These are phyloP conservation scores for Panopea generosa DNA, from an alignment of 2,888 invertebrate species.

Conservation along the genomic window DNA sequence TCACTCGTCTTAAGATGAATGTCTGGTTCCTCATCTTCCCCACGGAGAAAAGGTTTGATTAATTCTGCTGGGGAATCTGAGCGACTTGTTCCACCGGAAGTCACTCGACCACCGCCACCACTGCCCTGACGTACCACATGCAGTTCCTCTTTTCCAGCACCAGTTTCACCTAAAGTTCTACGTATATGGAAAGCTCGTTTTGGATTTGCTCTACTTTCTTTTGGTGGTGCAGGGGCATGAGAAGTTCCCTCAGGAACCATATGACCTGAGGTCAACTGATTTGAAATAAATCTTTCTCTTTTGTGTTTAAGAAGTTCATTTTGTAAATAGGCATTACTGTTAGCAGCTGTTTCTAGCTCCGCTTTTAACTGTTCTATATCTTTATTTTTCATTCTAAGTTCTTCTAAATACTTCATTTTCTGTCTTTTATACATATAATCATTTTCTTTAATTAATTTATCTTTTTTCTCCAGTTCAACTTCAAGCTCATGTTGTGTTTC, in stretches of 20 bases:
- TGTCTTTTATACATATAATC: conserved; percentile 74
- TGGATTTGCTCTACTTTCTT: conserved; percentile 63
- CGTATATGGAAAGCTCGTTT: conserved; percentile 58
- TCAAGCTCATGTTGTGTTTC: conserved; percentile 64
- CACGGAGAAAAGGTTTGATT: conserved; percentile 70
- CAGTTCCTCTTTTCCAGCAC: conserved; percentile 43
- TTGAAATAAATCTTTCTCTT: conserved; percentile 51
- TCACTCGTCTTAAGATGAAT: conserved; percentile 60
- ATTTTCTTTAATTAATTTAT: conserved; percentile 70
- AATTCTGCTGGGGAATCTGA: conserved; percentile 73
- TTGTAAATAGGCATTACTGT: conserved; percentile 79
- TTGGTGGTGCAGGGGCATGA: conserved; percentile 68
- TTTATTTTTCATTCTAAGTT: conserved; percentile 69
- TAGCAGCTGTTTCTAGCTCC: conserved; percentile 79
- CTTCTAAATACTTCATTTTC: conserved; percentile 78
- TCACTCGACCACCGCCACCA: conserved; percentile 57
- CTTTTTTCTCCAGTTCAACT: conserved; percentile 71
- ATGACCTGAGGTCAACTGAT: conserved; percentile 44
- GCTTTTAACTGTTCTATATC: conserved; percentile 73
- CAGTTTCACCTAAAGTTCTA: conserved; percentile 37
- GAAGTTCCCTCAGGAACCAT: conserved; percentile 36
- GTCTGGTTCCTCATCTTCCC: conserved; percentile 53
- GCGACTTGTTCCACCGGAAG: conserved; percentile 62
- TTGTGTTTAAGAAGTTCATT: conserved; percentile 79
- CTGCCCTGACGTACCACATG: conserved; percentile 62